Evolutionary conservation across 2,888 invertebrate genomes (phyloP).

Genomic region (Strigamia transsilvanica): DNA sequence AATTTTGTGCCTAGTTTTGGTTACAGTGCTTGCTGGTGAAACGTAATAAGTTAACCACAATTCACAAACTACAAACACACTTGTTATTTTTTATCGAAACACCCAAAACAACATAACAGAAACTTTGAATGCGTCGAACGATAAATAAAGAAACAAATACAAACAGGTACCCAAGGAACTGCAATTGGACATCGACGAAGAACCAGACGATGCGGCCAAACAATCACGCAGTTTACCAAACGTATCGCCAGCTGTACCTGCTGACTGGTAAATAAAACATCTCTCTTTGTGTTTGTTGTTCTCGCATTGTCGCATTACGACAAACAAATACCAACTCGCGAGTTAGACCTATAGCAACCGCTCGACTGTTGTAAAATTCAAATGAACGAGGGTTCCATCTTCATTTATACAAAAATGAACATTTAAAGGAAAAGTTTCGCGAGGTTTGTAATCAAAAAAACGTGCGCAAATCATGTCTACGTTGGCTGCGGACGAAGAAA

Average conservation of each 20-base stretch:
- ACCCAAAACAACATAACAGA: no score
- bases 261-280: not conserved
- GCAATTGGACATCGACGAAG: constrained; percentile 9
- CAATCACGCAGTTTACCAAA: not conserved
- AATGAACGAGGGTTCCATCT: not conserved
- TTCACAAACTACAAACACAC: no score
- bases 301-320: not conserved
- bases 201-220: not conserved
- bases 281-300: not conserved
- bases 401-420: not conserved
- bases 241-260: not conserved
- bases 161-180: not conserved
- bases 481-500: not conserved
- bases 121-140: not conserved
- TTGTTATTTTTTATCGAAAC: not conserved
- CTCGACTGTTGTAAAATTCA: not conserved
- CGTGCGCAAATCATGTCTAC: not conserved
- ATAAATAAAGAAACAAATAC: not conserved
- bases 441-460: not conserved
- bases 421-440: not conserved
- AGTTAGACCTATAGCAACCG: not conserved
- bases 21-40: no score
- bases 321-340: not conserved
- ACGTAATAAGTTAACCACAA: no score
- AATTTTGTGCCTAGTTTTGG: no score